These are phyloP conservation scores for Poecilus cupreus DNA, from an alignment of 2,888 invertebrate species.

Conservation along the genomic window DNA sequence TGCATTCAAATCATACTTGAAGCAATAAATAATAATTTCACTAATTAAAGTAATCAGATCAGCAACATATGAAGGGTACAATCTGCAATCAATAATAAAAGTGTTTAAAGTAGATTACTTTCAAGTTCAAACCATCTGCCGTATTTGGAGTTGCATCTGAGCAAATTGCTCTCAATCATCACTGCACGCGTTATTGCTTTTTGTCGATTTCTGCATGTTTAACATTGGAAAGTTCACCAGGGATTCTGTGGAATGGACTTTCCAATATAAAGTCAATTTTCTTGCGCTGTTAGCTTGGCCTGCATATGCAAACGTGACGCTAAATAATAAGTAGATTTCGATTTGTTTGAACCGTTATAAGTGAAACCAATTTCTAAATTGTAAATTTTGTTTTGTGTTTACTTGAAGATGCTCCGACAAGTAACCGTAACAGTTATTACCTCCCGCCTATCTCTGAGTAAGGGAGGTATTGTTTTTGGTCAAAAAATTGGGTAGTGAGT, in stretches of 20 bases:
- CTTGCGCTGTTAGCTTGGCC: not conserved
- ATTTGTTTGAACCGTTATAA: slow-evolving; percentile 17
- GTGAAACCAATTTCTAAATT: slow-evolving; percentile 29
- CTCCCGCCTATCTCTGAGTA: too few species aligned
- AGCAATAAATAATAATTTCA: not conserved
- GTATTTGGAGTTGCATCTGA: too few species aligned
- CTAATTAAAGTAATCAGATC: not conserved
- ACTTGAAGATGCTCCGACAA: not conserved
- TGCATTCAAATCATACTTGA: not conserved
- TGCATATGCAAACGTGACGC: slow-evolving; percentile 5
- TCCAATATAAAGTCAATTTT: slow-evolving; percentile 20
- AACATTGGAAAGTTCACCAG: slow-evolving; percentile 12
- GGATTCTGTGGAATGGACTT: slow-evolving; percentile 1
- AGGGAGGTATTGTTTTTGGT: too few species aligned
- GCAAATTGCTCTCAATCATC: too few species aligned
- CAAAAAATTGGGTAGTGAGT: too few species aligned
- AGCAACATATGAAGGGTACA: not conserved
- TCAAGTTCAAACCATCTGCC: not conserved
- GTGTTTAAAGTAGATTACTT: not conserved
- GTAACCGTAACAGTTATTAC: too few species aligned
- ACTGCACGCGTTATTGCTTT: not conserved
- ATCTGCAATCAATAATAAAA: not conserved
- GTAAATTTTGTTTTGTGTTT: not conserved
- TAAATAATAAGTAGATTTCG: not conserved
- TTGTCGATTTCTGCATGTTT: not conserved